phyloP scores from a whole-genome alignment of 2,113 vertebrate genomes.

The Cyanoramphus novaezelandiae region DNA sequence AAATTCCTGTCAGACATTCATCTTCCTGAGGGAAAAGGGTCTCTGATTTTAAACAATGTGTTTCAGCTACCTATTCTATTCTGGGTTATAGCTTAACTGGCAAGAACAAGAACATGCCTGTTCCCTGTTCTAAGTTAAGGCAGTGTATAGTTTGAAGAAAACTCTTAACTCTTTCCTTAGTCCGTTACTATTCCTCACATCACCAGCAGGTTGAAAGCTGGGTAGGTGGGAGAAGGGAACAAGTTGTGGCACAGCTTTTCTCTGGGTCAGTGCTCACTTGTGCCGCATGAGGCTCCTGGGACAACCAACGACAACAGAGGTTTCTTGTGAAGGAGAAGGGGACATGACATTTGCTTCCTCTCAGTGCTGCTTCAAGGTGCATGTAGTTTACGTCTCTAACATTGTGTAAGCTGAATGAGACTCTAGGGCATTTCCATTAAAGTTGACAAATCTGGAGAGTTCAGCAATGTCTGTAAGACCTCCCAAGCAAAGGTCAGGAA shows the following conservation, averaged over 20 bases:
- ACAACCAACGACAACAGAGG: background rate
- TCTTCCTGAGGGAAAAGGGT: too few species aligned
- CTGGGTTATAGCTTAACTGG: too few species aligned
- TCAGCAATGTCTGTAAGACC: background rate
- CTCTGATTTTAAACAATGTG: too few species aligned
- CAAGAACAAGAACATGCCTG: too few species aligned
- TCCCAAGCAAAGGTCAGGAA: background rate
- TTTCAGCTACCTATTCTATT: too few species aligned
- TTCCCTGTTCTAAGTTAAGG: too few species aligned
- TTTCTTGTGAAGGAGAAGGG: background rate
- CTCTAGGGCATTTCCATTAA: background rate
- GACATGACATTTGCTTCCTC: background rate
- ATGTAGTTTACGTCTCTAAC: background rate
- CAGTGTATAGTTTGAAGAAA: too few species aligned
- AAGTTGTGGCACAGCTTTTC: background rate
- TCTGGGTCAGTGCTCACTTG: background rate
- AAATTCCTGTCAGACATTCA: too few species aligned
- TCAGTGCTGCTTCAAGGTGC: background rate
- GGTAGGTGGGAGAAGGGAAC: background rate
- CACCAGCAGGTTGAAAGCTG: background rate
- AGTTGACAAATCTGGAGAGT: background rate
- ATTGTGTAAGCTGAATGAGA: background rate
- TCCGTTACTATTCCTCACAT: too few species aligned
- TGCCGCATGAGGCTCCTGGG: accelerated
- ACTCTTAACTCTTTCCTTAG: too few species aligned